phyloP scores from a whole-genome alignment of 2,113 vertebrate species.

The Arizona elegans region DNA sequence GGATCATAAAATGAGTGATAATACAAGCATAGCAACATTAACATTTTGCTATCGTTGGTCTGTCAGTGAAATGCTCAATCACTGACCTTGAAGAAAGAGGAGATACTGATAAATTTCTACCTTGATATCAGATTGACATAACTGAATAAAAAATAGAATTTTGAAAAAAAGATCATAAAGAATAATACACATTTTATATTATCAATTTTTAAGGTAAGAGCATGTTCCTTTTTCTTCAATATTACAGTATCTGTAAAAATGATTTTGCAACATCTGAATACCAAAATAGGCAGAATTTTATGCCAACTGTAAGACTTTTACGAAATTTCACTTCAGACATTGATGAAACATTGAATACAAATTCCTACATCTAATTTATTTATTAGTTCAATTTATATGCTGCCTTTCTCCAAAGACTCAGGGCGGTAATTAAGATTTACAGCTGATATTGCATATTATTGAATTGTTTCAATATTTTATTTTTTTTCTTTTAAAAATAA shows the following conservation, averaged over 20 bases:
- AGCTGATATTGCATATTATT: neutral
- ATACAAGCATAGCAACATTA: neutral
- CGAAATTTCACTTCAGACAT: neutral
- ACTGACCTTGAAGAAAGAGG: neutral
- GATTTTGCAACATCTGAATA: neutral
- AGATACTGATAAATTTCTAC: neutral
- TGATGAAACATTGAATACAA: neutral
- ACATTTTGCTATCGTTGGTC: neutral
- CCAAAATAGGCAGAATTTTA: neutral
- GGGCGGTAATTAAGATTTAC: neutral
- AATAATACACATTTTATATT: neutral
- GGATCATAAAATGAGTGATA: neutral
- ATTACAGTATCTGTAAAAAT: neutral
- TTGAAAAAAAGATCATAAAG: neutral
- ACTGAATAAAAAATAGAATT: neutral
- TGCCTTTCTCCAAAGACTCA: too few relatives aligned
- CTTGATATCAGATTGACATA: neutral
- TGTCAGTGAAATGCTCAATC: neutral
- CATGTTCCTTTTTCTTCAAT: neutral
- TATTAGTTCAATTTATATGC: too few relatives aligned
- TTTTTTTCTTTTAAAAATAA: neutral
- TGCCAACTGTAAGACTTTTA: neutral
- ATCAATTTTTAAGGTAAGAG: neutral
- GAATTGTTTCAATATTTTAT: neutral
- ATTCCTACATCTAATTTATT: neutral